phyloP scores from a whole-genome alignment of 2,113 vertebrate genomes.

The Noctilio leporinus region DNA sequence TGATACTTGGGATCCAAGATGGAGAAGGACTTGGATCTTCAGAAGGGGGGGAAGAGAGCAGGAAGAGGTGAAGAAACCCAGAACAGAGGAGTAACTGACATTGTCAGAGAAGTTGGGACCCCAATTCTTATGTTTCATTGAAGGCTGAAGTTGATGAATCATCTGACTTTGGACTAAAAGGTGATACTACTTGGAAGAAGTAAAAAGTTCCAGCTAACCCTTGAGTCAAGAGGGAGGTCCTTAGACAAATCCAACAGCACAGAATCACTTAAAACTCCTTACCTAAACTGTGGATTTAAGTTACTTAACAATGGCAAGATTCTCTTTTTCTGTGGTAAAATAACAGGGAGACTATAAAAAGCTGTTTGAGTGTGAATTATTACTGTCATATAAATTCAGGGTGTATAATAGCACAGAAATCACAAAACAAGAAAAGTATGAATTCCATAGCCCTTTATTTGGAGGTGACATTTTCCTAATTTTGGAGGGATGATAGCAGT shows the following conservation, averaged over 20 bases:
- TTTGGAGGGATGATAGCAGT: not conserved
- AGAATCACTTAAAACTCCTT: not conserved
- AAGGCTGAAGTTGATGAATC: not conserved
- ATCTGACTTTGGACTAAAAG: not conserved
- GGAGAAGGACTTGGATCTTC: not conserved
- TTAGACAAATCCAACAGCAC: not conserved
- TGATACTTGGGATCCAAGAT: not conserved
- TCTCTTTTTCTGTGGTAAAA: conserved; percentile 31
- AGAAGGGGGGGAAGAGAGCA: not conserved
- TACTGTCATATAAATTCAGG: not conserved
- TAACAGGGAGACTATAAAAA: conserved; percentile 12
- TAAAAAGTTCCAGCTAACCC: not conserved
- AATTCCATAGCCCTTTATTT: conserved; percentile 1
- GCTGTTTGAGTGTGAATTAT: not conserved
- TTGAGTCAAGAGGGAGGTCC: not conserved
- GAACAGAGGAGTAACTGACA: not conserved
- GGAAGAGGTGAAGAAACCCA: not conserved
- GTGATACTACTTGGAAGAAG: not conserved
- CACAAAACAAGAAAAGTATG: conserved; percentile 29
- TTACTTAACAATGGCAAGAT: conserved; percentile 25
- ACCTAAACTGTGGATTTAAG: not conserved
- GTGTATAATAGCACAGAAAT: not conserved
- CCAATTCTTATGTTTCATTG: not conserved
- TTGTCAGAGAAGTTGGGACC: not conserved
- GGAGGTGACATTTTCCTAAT: not conserved